These are phyloP conservation scores for Habroteleia sp. DNA, from an alignment of 2,888 invertebrate species.

Conservation along the genomic window DNA sequence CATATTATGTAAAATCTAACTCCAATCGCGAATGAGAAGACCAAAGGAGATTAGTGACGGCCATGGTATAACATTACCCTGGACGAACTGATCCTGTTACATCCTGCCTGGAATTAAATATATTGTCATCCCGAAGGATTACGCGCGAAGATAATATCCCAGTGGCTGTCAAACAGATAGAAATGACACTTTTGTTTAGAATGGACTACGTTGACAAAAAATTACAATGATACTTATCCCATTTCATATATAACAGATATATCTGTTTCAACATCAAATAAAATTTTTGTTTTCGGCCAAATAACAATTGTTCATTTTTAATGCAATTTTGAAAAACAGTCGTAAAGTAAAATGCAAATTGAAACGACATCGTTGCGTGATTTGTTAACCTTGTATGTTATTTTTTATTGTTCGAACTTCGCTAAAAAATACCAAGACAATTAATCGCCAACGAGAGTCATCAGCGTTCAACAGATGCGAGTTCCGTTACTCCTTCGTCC, in stretches of 20 bases:
- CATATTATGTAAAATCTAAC: constrained; percentile 76
- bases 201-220: too few relatives aligned
- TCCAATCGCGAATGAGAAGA: constrained; percentile 65
- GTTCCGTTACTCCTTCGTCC: constrained; percentile 17
- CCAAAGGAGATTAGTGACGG: constrained; percentile 76
- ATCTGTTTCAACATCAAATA: too few relatives aligned
- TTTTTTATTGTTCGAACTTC: background rate
- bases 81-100: constrained; percentile 77
- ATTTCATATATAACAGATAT: too few relatives aligned
- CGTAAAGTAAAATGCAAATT: too few relatives aligned
- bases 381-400: constrained; percentile 46
- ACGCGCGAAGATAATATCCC: constrained; percentile 75
- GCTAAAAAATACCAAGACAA: too few relatives aligned
- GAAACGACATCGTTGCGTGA: too few relatives aligned
- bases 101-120: constrained; percentile 78
- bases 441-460: constrained; percentile 47
- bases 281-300: too few relatives aligned
- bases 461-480: constrained; percentile 11
- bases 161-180: constrained; percentile 73
- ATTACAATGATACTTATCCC: too few relatives aligned
- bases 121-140: constrained; percentile 78
- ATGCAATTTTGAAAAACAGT: too few relatives aligned
- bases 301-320: too few relatives aligned
- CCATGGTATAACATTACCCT: constrained; percentile 77
- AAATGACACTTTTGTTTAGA: constrained; percentile 67